Evolutionary conservation across 1,140 invertebrate species (phyloP).

Genomic region (Penaeus vannamei): DNA sequence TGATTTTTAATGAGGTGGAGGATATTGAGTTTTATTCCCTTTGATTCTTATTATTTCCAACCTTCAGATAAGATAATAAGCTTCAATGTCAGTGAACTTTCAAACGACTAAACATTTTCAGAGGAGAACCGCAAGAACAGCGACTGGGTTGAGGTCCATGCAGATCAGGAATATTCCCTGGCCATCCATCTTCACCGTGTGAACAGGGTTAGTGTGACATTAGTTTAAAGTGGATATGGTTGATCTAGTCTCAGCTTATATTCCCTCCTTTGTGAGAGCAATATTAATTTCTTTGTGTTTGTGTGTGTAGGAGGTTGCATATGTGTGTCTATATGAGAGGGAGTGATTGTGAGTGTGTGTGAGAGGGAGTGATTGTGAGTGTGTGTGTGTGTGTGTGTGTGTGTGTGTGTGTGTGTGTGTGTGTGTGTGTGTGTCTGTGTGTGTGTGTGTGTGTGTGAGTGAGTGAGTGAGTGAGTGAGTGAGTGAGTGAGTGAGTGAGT

Average conservation of each 20-base stretch:
- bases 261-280: too few species aligned
- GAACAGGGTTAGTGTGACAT: slow-evolving; percentile 66
- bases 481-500: too few species aligned
- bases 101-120: neutral
- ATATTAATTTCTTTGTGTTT: slow-evolving; percentile 37
- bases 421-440: neutral
- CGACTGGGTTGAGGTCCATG: slow-evolving; percentile 78
- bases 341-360: too few species aligned
- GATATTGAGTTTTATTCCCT: too few species aligned
- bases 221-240: neutral
- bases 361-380: too few species aligned
- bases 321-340: neutral
- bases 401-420: neutral
- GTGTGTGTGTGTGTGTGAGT: neutral
- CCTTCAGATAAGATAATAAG: slow-evolving; percentile 49
- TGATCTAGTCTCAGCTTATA: too few species aligned
- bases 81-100: slow-evolving; percentile 69
- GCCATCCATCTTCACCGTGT: slow-evolving; percentile 72
- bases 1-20: too few species aligned
- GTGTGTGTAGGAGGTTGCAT: neutral
- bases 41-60: too few species aligned
- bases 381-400: neutral
- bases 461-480: neutral
- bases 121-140: slow-evolving; percentile 18
- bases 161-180: slow-evolving; percentile 81